Percentiles rank a stretch among this genome's conserved stretches.
phyloP scores from a whole-genome alignment of 37 sponge, comb jelly and placozoan species.

The Agelas oroides region DNA sequence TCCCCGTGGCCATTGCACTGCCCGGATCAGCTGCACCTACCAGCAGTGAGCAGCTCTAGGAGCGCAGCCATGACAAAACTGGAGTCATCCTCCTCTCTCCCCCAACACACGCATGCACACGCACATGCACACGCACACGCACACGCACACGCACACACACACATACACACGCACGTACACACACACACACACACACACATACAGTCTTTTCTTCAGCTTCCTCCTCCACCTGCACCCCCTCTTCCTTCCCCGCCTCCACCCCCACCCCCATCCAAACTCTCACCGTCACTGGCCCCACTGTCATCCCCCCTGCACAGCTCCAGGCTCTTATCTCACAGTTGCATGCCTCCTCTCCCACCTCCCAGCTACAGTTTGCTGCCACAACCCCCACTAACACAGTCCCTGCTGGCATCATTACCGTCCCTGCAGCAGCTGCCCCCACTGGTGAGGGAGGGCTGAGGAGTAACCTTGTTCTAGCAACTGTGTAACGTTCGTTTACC shows the following conservation, averaged over 20 bases:
- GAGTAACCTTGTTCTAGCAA: too few species aligned
- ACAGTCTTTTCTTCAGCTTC: background rate
- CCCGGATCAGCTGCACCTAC: background rate
- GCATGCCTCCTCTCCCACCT: background rate
- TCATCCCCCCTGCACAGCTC: background rate
- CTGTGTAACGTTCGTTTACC: too few species aligned
- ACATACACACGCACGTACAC: background rate
- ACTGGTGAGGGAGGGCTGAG: background rate
- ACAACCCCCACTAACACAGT: background rate
- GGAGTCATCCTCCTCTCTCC: too few species aligned
- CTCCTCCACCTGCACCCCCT: background rate
- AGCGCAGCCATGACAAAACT: too few species aligned
- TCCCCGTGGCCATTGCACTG: constrained; percentile 2
- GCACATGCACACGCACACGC: too few species aligned
- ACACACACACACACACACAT: background rate
- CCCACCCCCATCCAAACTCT: background rate
- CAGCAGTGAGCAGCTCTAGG: too few species aligned
- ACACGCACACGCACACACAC: too few species aligned
- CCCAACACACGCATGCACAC: too few species aligned
- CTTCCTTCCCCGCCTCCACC: background rate
- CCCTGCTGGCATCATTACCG: background rate
- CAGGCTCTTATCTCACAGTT: constrained; percentile 19
- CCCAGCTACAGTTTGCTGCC: background rate
- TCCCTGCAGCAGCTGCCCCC: background rate
- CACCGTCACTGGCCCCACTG: background rate